Percentiles rank a stretch among this genome's conserved stretches.
These are phyloP conservation scores for Apteryx owenii DNA, from an alignment of 2,113 vertebrate genomes.

Conservation along the genomic window DNA sequence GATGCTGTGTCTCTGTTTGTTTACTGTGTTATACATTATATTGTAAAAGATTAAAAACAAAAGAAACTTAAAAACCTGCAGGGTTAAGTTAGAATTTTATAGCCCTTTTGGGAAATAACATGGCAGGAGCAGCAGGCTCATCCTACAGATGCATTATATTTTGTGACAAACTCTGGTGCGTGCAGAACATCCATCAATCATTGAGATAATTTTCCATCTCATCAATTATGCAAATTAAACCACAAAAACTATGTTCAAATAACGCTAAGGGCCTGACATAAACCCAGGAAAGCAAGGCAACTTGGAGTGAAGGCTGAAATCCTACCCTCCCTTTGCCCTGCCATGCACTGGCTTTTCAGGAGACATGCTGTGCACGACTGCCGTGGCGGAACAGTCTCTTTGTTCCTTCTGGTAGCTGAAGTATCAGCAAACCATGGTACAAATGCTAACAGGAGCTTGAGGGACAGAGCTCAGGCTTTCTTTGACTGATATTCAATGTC, in stretches of 20 bases:
- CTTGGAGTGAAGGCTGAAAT: conserved; percentile 45
- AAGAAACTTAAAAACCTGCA: conserved; percentile 16
- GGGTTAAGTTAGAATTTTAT: conserved; percentile 58
- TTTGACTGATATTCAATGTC: not conserved
- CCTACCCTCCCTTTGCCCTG: not conserved
- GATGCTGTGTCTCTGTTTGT: conserved; percentile 19
- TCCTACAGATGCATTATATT: conserved; percentile 59
- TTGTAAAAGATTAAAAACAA: conserved; percentile 28
- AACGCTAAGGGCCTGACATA: conserved; percentile 57
- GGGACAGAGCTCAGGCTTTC: not conserved
- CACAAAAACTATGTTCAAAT: conserved; percentile 72
- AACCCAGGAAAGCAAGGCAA: conserved; percentile 57
- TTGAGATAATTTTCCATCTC: conserved; percentile 76
- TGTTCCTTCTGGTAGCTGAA: not conserved
- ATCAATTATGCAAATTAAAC: conserved; percentile 79
- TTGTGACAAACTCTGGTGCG: conserved; percentile 57
- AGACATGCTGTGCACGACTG: accelerated
- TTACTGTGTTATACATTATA: not conserved
- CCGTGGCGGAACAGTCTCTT: not conserved
- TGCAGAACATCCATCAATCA: conserved; percentile 74
- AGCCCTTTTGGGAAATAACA: conserved; percentile 51
- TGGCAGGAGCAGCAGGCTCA: conserved; percentile 32
- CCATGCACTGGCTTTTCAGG: not conserved
- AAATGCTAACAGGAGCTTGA: not conserved
- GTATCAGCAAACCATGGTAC: not conserved